Evolutionary conservation across 2,113 vertebrate species (phyloP).

Genomic region (Leucopsar rothschildi): DNA sequence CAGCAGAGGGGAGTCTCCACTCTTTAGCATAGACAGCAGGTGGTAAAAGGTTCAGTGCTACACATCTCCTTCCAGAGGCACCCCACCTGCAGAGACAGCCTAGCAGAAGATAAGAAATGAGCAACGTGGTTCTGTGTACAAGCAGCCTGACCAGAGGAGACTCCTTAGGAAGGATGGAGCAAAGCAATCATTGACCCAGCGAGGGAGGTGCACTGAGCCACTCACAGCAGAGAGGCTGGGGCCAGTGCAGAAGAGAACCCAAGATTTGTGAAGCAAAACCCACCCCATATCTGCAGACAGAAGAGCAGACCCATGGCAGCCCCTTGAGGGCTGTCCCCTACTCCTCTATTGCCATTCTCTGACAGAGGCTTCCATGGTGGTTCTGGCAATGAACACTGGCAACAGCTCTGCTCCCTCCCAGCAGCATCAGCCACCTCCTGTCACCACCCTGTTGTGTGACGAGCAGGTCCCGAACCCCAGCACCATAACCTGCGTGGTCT

Average conservation of each 20-base stretch:
- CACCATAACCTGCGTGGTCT: rapidly evolving
- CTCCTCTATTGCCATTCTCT: neutral
- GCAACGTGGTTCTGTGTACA: neutral
- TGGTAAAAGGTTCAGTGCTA: neutral
- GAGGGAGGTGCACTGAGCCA: neutral
- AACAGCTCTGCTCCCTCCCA: neutral
- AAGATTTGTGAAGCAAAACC: neutral
- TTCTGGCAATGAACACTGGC: neutral
- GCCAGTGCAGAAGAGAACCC: neutral
- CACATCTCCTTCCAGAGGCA: neutral
- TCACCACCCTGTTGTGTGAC: rapidly evolving
- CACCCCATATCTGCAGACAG: neutral
- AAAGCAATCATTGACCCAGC: neutral
- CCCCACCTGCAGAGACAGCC: neutral
- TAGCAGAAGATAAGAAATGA: neutral
- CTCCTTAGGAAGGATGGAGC: neutral
- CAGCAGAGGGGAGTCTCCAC: neutral
- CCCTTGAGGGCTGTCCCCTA: rapidly evolving
- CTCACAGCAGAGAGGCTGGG: neutral
- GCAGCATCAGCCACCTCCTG: neutral
- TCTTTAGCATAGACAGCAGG: neutral
- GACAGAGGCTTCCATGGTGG: neutral
- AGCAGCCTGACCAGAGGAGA: neutral
- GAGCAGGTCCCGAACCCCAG: rapidly evolving
- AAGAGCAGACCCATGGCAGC: neutral